Percentiles rank a stretch among this genome's conserved stretches.
Evolutionary conservation across 2,888 invertebrate species (phyloP).

Genomic region (Xanthorhoe designata): DNA sequence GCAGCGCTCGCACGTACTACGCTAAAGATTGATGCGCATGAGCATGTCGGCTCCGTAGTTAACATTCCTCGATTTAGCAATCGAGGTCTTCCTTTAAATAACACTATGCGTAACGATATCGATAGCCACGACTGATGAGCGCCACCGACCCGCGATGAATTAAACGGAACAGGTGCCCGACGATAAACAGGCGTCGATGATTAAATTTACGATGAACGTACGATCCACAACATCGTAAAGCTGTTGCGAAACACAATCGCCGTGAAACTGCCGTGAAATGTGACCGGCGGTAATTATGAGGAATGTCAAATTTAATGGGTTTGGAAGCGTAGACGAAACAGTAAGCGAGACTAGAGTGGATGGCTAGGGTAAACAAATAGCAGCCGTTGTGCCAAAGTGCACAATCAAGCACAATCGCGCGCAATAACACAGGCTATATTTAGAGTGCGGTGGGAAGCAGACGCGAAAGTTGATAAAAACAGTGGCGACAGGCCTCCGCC

Average conservation of each 20-base stretch:
- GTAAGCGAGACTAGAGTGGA: conserved; percentile 30
- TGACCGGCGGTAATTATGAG: conserved; percentile 33
- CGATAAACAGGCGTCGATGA: conserved; percentile 55
- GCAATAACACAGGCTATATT: conserved; percentile 57
- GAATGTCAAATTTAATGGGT: conserved; percentile 42
- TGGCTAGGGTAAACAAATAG: conserved; percentile 38
- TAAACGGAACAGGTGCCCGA: conserved; percentile 59
- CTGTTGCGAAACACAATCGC: conserved; percentile 46
- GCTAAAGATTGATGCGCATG: conserved; percentile 61
- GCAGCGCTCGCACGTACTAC: conserved; percentile 55
- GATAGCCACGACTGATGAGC: conserved; percentile 34
- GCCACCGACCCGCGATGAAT: conserved; percentile 52
- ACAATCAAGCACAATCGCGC: conserved; percentile 57
- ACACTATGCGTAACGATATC: conserved; percentile 33
- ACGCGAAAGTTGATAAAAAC: conserved; percentile 78
- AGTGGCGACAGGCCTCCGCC: conserved; percentile 57
- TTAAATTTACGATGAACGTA: conserved; percentile 58
- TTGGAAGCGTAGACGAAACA: conserved; percentile 39
- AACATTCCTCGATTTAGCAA: conserved; percentile 45
- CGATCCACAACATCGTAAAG: conserved; percentile 57
- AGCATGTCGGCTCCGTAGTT: conserved; percentile 51
- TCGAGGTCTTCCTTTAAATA: conserved; percentile 43
- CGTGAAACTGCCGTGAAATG: conserved; percentile 40
- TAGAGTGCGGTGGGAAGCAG: conserved; percentile 62
- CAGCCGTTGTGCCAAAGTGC: conserved; percentile 49